Evolutionary conservation across 2,888 invertebrate genomes (phyloP).

Genomic region (Choristoneura rosaceana): DNA sequence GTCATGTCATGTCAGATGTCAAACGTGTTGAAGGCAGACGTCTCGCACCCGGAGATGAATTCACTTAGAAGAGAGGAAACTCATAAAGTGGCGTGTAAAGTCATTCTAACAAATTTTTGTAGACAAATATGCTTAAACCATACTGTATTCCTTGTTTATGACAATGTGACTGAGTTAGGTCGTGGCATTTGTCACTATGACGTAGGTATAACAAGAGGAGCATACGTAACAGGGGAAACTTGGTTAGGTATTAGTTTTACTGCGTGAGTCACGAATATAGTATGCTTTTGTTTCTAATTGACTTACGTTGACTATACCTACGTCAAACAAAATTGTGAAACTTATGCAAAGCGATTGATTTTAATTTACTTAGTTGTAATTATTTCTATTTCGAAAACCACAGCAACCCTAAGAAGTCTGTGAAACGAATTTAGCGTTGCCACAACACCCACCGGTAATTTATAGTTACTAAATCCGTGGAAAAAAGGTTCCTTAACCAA

Average conservation of each 20-base stretch:
- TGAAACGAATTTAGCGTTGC: constrained; percentile 40
- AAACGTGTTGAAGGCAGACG: not conserved
- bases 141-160: not conserved
- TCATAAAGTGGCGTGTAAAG: not conserved
- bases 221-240: constrained; percentile 1
- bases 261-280: constrained; percentile 35
- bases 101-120: not conserved
- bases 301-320: constrained; percentile 7
- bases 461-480: constrained; percentile 61
- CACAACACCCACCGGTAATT: constrained; percentile 57
- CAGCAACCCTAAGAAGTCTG: constrained; percentile 29
- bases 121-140: constrained; percentile 57
- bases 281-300: constrained; percentile 11
- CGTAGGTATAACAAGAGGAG: not conserved
- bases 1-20: not conserved
- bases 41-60: not conserved
- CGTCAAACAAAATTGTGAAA: constrained; percentile 9
- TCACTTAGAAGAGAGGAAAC: not conserved
- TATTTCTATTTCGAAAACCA: not conserved
- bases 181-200: not conserved
- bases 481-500: constrained; percentile 54
- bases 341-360: constrained; percentile 3
- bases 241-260: constrained; percentile 18
- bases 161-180: constrained; percentile 7
- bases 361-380: not conserved